phyloP scores from a whole-genome alignment of 2,113 vertebrate genomes.

The Ailuropoda melanoleuca region DNA sequence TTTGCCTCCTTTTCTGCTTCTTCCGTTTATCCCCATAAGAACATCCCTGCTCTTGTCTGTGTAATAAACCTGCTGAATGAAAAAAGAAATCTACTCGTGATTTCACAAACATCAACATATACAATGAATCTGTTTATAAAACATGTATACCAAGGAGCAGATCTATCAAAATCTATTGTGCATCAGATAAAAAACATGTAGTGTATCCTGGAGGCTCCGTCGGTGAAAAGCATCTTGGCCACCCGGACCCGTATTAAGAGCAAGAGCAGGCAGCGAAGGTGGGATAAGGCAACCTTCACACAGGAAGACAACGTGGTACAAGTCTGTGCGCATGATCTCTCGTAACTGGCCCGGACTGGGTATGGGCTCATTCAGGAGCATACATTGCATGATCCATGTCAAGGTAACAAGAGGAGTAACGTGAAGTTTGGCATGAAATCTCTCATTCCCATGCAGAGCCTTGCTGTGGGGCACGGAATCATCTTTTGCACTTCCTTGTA shows the following conservation, averaged over 20 bases:
- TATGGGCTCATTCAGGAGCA: background rate
- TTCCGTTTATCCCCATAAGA: background rate
- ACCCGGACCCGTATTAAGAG: background rate
- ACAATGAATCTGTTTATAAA: background rate
- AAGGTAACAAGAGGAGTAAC: background rate
- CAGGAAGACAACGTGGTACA: background rate
- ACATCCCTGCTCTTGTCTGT: background rate
- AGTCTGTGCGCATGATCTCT: background rate
- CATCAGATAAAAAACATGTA: background rate
- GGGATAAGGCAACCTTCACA: background rate
- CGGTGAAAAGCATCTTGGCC: background rate
- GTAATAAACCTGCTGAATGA: background rate
- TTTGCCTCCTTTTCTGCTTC: background rate
- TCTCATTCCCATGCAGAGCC: background rate
- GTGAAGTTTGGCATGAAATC: background rate
- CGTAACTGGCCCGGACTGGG: background rate
- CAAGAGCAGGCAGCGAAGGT: background rate
- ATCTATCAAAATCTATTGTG: constrained; percentile 40
- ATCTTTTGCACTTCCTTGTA: background rate
- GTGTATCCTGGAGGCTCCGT: background rate
- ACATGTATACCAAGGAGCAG: background rate
- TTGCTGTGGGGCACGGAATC: background rate
- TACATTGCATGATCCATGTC: background rate
- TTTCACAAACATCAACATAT: constrained; percentile 31
- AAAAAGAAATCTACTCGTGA: constrained; percentile 10